Evolutionary conservation across 2,888 invertebrate species (phyloP).

Genomic region (Papilio demoleus): DNA sequence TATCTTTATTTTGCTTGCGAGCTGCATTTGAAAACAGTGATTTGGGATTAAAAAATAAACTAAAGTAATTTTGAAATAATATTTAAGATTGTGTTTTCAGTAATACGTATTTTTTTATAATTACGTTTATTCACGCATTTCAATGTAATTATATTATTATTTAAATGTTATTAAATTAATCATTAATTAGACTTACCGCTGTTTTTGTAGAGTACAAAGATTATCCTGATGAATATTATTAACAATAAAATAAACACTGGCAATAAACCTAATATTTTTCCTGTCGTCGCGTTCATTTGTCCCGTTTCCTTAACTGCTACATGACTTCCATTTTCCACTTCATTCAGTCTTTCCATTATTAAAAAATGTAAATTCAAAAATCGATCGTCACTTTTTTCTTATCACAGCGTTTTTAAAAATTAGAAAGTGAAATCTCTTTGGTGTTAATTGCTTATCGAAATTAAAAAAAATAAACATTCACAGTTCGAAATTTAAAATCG

Average conservation of each 20-base stretch:
- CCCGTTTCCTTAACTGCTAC: slow-evolving; percentile 19
- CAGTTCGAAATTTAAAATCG: neutral
- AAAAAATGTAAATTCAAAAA: slow-evolving; percentile 20
- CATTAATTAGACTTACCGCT: slow-evolving; percentile 61
- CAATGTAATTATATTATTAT: too few species aligned
- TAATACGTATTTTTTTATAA: too few species aligned
- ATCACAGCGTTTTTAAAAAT: slow-evolving; percentile 5
- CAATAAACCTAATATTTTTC: slow-evolving; percentile 53
- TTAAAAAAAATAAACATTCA: neutral
- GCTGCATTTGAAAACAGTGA: too few species aligned
- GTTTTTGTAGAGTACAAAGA: slow-evolving; percentile 66
- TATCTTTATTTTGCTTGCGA: too few species aligned
- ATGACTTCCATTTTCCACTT: slow-evolving; percentile 18
- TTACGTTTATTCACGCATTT: too few species aligned
- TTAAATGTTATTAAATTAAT: too few species aligned
- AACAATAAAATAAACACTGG: slow-evolving; percentile 65
- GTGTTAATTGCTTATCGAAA: neutral
- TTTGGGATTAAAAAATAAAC: too few species aligned
- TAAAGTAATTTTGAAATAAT: too few species aligned
- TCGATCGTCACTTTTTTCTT: slow-evolving; percentile 7
- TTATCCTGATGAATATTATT: slow-evolving; percentile 63
- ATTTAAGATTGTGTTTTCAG: too few species aligned
- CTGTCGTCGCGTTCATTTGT: slow-evolving; percentile 31
- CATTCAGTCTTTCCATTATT: slow-evolving; percentile 28
- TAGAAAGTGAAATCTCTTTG: neutral